Percentiles rank a stretch among this genome's conserved stretches.
Conservation (phyloP, 2,113 vertebrate species). For the Nipponia nippon region DNA sequence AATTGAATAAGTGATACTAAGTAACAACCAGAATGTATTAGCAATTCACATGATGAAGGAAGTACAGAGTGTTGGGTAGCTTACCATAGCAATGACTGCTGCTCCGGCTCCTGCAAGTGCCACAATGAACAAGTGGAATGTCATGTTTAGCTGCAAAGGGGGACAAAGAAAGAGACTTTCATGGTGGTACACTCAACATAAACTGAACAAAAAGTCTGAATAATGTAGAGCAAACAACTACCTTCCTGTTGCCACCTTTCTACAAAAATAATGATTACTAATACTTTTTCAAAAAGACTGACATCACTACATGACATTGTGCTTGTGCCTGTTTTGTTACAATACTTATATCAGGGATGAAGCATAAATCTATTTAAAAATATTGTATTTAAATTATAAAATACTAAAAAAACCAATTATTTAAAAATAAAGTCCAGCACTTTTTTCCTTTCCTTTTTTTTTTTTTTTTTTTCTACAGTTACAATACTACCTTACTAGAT, state of each 20-base stretch:
- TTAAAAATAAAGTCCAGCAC: neutral
- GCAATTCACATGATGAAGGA: neutral
- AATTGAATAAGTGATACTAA: neutral
- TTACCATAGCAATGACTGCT: slow-evolving; percentile 97
- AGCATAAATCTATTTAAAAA: neutral
- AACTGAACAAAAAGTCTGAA: neutral
- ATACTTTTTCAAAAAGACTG: neutral
- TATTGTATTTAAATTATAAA: neutral
- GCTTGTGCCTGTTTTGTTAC: neutral
- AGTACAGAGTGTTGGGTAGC: neutral
- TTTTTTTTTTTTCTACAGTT: neutral
- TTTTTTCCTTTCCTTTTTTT: neutral
- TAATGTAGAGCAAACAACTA: neutral
- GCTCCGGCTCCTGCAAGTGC: slow-evolving; percentile 96
- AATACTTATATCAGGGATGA: neutral
- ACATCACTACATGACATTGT: neutral
- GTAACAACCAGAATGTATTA: neutral
- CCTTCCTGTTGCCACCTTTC: neutral
- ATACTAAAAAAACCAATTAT: neutral
- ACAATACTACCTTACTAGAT: neutral
- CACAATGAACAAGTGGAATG: slow-evolving; percentile 97
- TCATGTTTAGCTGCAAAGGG: slow-evolving; percentile 90
- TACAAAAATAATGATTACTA: neutral
- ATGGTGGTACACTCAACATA: neutral
- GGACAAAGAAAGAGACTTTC: neutral